Base-by-base conservation (phyloP, 1,140 invertebrate genomes). In the Lycorma delicatula region DNA sequence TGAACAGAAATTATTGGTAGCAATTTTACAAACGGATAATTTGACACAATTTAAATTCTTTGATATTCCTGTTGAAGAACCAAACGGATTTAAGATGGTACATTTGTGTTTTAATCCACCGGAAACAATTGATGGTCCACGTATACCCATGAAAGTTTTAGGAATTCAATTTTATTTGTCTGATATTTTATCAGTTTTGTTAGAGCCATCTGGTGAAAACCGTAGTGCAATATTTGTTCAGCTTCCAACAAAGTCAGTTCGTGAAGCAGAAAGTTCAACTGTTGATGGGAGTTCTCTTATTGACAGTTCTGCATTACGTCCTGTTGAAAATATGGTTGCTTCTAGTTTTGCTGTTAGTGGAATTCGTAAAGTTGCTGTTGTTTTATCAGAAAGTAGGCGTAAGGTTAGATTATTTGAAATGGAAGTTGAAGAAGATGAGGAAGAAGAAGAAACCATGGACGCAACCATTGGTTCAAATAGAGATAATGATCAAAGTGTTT, bases 391-490 rank as follows among this genome's bases (percentile, higher is more conserved):
- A 65, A 89, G 81, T 63, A 75, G 77, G 58, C 79, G 87, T 53
- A 89, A 91, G 70, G 85, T 96, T 38, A 77, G 88, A 58, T 76
- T 95, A 29, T 89, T 91, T 66, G 91, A 96, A 70, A 94, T 93
- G 82, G 93, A 96, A 75, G 86, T 84, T 0, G 90, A 93, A 67
- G 88, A 89, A 5, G 93, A 95, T 61, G 91, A 91, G 27, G 87
- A 91, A 50, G 86, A 87, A 29, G 84, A 87, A 38, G 86, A 78
- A 2, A 60, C 62, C 0, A 58, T 61, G 61, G 61, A 60, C 18
- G 47, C 41, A 6, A 18, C 13, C 16, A 34, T n/a, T 34, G 41
- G 23, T 11, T 16, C 41, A 3, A 22, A 44, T 44, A 44, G 41
- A n/a, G n/a, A n/a, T n/a, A n/a, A n/a, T n/a, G n/a, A n/a, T n/a